Conservation (phyloP, 2,797 vertebrate species). For the Staurois parvus region DNA sequence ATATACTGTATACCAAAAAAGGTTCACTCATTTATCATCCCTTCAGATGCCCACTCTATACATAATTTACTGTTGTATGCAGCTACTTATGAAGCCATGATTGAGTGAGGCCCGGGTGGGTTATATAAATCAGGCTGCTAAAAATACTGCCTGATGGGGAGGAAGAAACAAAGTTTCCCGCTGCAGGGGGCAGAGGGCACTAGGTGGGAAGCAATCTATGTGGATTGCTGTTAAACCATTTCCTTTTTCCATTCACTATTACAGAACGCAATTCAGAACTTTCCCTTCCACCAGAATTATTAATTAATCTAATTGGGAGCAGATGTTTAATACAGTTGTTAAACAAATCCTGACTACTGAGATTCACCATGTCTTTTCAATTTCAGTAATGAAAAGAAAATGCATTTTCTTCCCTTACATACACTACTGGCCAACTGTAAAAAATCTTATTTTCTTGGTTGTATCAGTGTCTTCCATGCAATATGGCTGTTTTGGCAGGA, state of each 20-base stretch:
- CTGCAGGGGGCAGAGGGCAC: conserved; percentile 22
- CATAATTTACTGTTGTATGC: background rate
- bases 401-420: background rate
- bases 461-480: too few relatives aligned
- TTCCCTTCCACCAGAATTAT: background rate
- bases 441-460: background rate
- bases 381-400: background rate
- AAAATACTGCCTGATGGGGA: conserved; percentile 35
- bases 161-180: conserved; percentile 13
- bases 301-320: background rate
- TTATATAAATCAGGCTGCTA: conserved; percentile 36
- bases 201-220: conserved; percentile 56
- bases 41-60: conserved; percentile 4
- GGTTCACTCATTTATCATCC: background rate
- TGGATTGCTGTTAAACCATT: conserved; percentile 48
- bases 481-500: too few relatives aligned
- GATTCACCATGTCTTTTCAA: background rate
- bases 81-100: conserved; percentile 18
- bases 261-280: conserved; percentile 15
- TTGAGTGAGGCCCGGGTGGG: conserved; percentile 35
- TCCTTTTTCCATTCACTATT: conserved; percentile 56
- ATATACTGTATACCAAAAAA: background rate
- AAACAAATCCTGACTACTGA: background rate
- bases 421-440: background rate
- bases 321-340: background rate